Base-by-base conservation (phyloP, 2,888 invertebrate species). In the Coleophora deauratella region DNA sequence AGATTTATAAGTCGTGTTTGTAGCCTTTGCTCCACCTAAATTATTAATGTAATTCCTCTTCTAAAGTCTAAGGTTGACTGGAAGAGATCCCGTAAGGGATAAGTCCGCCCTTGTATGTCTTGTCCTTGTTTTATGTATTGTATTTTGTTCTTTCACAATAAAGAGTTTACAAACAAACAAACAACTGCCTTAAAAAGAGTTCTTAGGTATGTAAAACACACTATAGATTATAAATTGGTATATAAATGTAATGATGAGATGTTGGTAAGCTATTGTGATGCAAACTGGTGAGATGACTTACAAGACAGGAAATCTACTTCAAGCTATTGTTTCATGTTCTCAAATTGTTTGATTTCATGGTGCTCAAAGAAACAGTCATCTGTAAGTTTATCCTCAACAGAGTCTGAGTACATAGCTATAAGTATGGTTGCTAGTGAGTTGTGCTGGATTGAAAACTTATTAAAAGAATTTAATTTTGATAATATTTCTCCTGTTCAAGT, bases 381-480 rank as follows among this genome's bases (percentile, higher is more conserved):
- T 31, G 38, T 38, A 3, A 43, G 40, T 13, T 21, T 46, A 9
- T 45, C 42, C n/a, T 42, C 41, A 32, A 38, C 40, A 15, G 47
- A 47, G 38, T 10, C 47, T 30, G 35, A 47, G 27, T 47, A 46
- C 41, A 31, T 47, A 6, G 12, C 50, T 4, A 35, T 47, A 7
- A 42, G 47, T 41, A 38, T 42, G 38, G 45, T 44, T 14, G 40
- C 39, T n/a, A 42, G 42, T 30, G 50, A 51, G 21, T 43, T 39
- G 6, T 46, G 43, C n/a, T 48, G 45, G 48, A 32, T 48, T 7
- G 33, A 33, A 14, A 51, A 47, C 40, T n/a, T 51, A 8, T 38
- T 47, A 33, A 31, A 1, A 27, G 46, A 51, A 32, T 43, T 46
- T 39, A 35, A 38, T 32, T 12, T 40, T 21, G 14, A 33, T 13